A percentile compares a stretch with the other conserved stretches of the same genome.
Conservation (phyloP, 2,888 invertebrate genomes). For the Macropis europaea region DNA sequence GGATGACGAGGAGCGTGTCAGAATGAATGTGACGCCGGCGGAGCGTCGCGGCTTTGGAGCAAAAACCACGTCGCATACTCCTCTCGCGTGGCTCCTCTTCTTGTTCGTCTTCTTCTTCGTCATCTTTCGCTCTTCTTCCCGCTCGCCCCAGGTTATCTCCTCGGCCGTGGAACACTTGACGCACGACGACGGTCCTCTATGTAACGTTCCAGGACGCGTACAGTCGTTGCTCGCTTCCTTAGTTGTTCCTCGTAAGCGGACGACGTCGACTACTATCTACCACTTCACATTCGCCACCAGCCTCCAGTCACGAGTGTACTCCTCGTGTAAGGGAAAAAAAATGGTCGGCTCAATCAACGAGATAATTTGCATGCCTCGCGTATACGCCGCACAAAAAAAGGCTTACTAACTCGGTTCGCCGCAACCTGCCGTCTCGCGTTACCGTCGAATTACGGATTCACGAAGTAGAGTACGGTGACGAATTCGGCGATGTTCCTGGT, state of each 20-base stretch:
- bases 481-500: constrained; percentile 1
- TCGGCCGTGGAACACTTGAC: constrained; percentile 60
- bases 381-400: constrained; percentile 20
- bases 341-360: constrained; percentile 52
- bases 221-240: constrained; percentile 45
- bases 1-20: constrained; percentile 66
- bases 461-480: constrained; percentile 16
- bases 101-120: constrained; percentile 35
- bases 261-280: constrained; percentile 56
- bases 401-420: not conserved
- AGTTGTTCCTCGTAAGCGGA: constrained; percentile 47
- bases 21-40: constrained; percentile 71
- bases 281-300: constrained; percentile 64
- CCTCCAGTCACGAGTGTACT: constrained; percentile 55
- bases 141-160: constrained; percentile 39
- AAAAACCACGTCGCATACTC: constrained; percentile 68
- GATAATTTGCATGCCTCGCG: constrained; percentile 55
- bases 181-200: constrained; percentile 55
- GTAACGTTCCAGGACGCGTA: constrained; percentile 55
- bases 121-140: constrained; percentile 27
- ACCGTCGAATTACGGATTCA: constrained; percentile 13
- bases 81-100: constrained; percentile 65
- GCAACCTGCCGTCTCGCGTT: constrained; percentile 25
- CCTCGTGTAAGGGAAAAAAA: constrained; percentile 22
- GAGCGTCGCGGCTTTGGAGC: constrained; percentile 66